Evolutionary conservation across 1,140 invertebrate genomes (phyloP), one percentile per base, ranked within the genome.

Genomic region (Atta colombica): DNA sequence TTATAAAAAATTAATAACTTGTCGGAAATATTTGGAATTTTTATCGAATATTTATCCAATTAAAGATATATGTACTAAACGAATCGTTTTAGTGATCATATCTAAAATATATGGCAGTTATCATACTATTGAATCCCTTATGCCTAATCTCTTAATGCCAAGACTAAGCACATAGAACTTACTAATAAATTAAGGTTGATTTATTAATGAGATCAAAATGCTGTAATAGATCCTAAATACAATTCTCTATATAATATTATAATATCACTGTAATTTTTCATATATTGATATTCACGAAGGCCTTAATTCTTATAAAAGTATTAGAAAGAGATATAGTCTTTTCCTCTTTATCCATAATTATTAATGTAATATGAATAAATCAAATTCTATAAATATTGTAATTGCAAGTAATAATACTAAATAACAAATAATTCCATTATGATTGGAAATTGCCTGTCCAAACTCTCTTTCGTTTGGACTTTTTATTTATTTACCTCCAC

Each of bases 121-220:
- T 12, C 25, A 25, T 2, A 45, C 1, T 21, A 31, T 12, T 12
- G 18, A 35, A 49, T 66, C n/a, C 25, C 25, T 25, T 25, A 25
- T 25, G 25, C 25, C 25, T 66, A 78, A 78, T 51, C n/a, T 12
- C 12, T 66, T 68, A 78, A 78, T 68, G 25, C 6, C 18, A 25
- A 16, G 25, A 3, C 18, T 35, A 45, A 21, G 21, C 53, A 60
- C 6, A 39, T n/a, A 49, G 39, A 82, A 72, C 25, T 74, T 45
- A 12, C 39, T 49, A 71, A 72, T 82, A 72, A 49, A 82, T 72
- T 60, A 60, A 74, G 25, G 60, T 28, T 45, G 25, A n/a, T 81
- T 81, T 21, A 71, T 72, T 80, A 68, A 80, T 16, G 28, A 69
- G n/a, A 14, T 6, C 55, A 55, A 78, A 69, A n/a, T 69, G 10